Evolutionary conservation across 2,888 invertebrate genomes (phyloP).

Genomic region (Apodemia zela): DNA sequence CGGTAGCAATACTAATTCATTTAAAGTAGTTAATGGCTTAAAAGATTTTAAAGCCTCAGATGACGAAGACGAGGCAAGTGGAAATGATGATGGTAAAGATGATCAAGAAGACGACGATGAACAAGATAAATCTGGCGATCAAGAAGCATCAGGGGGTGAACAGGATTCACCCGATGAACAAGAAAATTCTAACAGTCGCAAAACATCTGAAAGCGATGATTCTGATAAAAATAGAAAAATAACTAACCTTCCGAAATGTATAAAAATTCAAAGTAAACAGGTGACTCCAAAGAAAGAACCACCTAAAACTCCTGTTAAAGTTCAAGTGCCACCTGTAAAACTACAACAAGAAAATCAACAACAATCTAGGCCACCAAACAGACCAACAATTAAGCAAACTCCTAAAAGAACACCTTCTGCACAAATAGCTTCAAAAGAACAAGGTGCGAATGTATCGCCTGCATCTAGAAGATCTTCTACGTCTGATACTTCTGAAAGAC

Average conservation of each 20-base stretch:
- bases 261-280: conserved; percentile 39
- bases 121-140: conserved; percentile 34
- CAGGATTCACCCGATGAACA: conserved; percentile 39
- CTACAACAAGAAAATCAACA: conserved; percentile 39
- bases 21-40: conserved; percentile 69
- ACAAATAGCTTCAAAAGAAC: conserved; percentile 41
- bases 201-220: conserved; percentile 46
- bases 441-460: conserved; percentile 35
- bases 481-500: conserved; percentile 38
- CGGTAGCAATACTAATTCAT: conserved; percentile 53
- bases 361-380: conserved; percentile 39
- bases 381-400: conserved; percentile 67
- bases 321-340: conserved; percentile 33
- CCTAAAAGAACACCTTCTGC: conserved; percentile 58
- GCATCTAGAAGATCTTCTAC: conserved; percentile 32
- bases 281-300: conserved; percentile 40
- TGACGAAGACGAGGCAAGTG: conserved; percentile 58
- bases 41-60: conserved; percentile 69
- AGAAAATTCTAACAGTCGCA: conserved; percentile 35
- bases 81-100: conserved; percentile 49
- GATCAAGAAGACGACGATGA: conserved; percentile 45
- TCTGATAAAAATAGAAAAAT: conserved; percentile 38
- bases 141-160: conserved; percentile 46
- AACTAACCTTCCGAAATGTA: conserved; percentile 40
- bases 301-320: conserved; percentile 37